phyloP scores from a whole-genome alignment of 2,113 vertebrate species.

The Macrotis lagotis region DNA sequence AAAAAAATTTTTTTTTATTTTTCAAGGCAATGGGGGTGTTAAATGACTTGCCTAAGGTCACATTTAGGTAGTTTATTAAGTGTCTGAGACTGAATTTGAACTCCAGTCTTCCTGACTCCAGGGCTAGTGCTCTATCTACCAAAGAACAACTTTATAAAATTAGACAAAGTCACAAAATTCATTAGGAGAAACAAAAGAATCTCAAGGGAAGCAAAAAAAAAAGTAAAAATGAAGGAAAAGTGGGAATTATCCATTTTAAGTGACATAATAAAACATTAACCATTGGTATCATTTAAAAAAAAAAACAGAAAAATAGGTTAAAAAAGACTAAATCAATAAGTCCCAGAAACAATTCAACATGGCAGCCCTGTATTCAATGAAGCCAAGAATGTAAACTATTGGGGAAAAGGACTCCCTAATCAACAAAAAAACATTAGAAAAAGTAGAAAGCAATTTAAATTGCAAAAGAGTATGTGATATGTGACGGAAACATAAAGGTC shows the following conservation, averaged over 20 bases:
- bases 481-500: not conserved
- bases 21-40: too few relatives aligned
- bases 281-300: too few relatives aligned
- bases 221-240: not conserved
- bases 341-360: not conserved
- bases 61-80: too few relatives aligned
- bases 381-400: not conserved
- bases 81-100: too few relatives aligned
- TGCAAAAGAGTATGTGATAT: not conserved
- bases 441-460: not conserved
- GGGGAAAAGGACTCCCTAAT: not conserved
- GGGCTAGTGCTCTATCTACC: too few relatives aligned
- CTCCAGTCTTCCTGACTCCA: too few relatives aligned
- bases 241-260: not conserved
- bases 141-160: not conserved
- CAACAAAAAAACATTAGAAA: not conserved
- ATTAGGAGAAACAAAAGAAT: not conserved
- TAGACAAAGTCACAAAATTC: not conserved
- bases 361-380: not conserved
- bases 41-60: too few relatives aligned
- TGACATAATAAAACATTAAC: not conserved
- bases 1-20: too few relatives aligned
- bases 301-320: too few relatives aligned
- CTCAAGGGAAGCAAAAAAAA: not conserved
- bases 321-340: not conserved